Evolutionary conservation across 1,140 invertebrate species (phyloP), one percentile per base, ranked within the genome.

Genomic region (Zaprionus inermis): DNA sequence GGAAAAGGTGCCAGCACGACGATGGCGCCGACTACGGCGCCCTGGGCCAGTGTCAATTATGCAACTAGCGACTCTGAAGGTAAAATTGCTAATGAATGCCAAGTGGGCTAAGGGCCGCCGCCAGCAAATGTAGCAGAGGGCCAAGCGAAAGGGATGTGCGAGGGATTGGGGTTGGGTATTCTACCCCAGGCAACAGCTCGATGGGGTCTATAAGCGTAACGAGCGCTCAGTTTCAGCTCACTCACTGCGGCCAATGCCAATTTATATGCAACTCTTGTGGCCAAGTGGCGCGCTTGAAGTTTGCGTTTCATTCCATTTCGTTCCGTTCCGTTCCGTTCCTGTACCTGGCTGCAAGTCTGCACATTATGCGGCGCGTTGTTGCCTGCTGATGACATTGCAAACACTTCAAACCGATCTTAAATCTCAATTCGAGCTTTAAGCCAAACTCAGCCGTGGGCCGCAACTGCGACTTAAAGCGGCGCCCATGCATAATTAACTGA

Each of bases 31-130:
- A 65, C 41, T 65, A 36, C 24, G 61, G 32, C 56, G 73, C 72
- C 68, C 22, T 46, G 46, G 73, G 61, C 68, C 54, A 68, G 69
- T 74, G 78, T 79, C 72, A 81, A 79, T 85, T 85, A 86, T 86
- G 82, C 82, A 86, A 85, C 74, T 78, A 34, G 79, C 79, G 59
- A 79, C 64, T 72, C 72, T 70, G 76, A 72, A 86, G 84, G 83
- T 86, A 54, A 88, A 83, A 72, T 83, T 73, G 77, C 84, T 75
- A 86, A 88, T 86, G 79, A 77, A 86, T 79, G 80, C 79, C 72
- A 79, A 83, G 76, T 75, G 72, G 76, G 65, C 18, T 30, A 30
- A 32, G 30, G 16, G 34, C 34, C n/a, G 55, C 32, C 38, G 38
- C 38, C n/a, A 44, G 38, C 38, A 3, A 12, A 36, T 6, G 14